Evolutionary conservation across 1,140 invertebrate species (phyloP).

Genomic region (Hestina assimilis): DNA sequence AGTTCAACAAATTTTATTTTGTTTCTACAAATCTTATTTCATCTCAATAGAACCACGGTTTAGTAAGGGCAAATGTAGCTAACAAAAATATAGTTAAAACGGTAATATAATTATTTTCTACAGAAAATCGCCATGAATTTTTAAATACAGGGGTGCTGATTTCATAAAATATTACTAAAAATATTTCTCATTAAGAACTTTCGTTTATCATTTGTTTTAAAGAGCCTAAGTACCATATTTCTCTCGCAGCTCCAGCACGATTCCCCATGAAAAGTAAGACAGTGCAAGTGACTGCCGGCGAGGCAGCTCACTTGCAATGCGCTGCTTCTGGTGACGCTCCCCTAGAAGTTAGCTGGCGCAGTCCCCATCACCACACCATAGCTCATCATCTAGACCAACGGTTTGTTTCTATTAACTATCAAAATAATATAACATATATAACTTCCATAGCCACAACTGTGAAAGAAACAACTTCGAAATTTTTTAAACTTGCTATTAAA

Average conservation of each 20-base stretch:
- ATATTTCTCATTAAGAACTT: neutral
- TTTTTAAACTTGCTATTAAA: neutral
- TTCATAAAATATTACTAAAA: no score
- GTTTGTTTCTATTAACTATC: no score
- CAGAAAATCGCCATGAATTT: no score
- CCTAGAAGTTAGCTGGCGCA: slow-evolving; percentile 90
- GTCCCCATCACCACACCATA: slow-evolving; percentile 81
- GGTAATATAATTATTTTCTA: no score
- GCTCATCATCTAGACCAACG: slow-evolving; percentile 83
- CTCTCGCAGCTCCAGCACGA: slow-evolving; percentile 86
- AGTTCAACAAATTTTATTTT: slow-evolving; percentile 22
- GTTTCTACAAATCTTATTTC: neutral
- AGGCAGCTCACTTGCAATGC: slow-evolving; percentile 89
- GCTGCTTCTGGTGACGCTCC: slow-evolving; percentile 93
- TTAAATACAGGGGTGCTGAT: no score
- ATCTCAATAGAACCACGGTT: neutral
- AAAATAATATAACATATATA: no score
- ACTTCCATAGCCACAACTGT: no score
- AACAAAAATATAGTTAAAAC: no score
- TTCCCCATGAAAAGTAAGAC: slow-evolving; percentile 89
- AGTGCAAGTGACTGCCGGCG: slow-evolving; percentile 86
- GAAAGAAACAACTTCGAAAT: no score
- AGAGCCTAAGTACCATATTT: neutral
- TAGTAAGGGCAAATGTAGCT: no score
- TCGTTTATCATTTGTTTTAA: neutral